phyloP scores from a whole-genome alignment of 2,113 vertebrate species.

The Camelus bactrianus region DNA sequence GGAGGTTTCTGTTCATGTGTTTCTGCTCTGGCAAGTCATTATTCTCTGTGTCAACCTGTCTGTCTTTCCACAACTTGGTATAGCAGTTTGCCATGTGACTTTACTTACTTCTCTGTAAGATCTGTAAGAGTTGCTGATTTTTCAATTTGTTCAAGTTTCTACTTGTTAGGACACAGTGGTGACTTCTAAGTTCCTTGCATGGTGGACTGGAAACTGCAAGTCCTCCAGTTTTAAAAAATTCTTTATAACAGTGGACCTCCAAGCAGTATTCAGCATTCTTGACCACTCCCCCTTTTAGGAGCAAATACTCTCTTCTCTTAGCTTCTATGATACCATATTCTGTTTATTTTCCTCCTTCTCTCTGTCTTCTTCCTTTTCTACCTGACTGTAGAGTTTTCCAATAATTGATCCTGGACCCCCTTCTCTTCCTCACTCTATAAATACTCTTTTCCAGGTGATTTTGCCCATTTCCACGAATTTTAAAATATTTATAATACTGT shows the following conservation, averaged over 20 bases:
- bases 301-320: not conserved
- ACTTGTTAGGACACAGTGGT: not conserved
- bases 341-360: not conserved
- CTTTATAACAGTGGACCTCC: not conserved
- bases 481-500: not conserved
- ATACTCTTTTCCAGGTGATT: not conserved
- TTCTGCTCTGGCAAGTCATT: not conserved
- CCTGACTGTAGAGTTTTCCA: not conserved
- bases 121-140: not conserved
- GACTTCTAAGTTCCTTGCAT: not conserved
- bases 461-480: not conserved
- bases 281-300: not conserved
- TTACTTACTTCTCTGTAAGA: not conserved
- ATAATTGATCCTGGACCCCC: not conserved
- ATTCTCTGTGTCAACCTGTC: not conserved
- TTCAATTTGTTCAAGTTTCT: constrained; percentile 33
- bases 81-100: not conserved
- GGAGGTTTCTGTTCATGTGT: not conserved
- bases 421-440: not conserved
- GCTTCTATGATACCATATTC: not conserved
- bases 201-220: not conserved
- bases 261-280: not conserved
- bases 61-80: not conserved
- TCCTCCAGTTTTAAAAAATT: not conserved
- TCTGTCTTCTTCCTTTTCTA: not conserved